Evolutionary conservation across 1,140 invertebrate genomes (phyloP).

Genomic region (Stegodyphus mimosarum): DNA sequence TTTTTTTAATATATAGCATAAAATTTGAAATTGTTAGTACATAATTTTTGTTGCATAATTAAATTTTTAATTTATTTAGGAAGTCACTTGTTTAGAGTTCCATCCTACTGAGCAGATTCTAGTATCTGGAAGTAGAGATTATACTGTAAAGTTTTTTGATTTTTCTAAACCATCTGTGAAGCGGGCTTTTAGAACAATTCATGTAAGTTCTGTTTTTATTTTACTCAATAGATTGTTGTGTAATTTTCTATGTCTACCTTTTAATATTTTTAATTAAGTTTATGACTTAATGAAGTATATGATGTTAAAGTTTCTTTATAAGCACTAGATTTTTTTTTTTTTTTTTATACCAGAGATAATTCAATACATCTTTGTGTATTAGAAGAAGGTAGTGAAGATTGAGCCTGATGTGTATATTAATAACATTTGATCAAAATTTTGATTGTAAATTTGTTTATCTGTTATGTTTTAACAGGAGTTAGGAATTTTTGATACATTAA

Average conservation of each 20-base stretch:
- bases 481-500: too few relatives aligned
- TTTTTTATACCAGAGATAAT: too few relatives aligned
- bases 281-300: neutral
- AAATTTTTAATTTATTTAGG: slow-evolving; percentile 68
- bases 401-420: too few relatives aligned
- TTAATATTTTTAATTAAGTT: neutral
- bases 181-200: slow-evolving; percentile 95
- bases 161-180: slow-evolving; percentile 98
- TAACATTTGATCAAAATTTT: too few relatives aligned
- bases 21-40: neutral
- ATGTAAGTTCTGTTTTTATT: slow-evolving; percentile 65
- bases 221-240: too few relatives aligned
- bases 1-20: neutral
- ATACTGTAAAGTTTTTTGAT: slow-evolving; percentile 95
- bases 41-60: neutral
- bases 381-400: too few relatives aligned
- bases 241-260: neutral
- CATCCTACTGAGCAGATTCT: slow-evolving; percentile 93
- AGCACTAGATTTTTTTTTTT: too few relatives aligned
- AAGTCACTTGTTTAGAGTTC: slow-evolving; percentile 96
- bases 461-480: too few relatives aligned
- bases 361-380: too few relatives aligned
- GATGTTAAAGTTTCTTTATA: too few relatives aligned
- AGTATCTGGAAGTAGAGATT: slow-evolving; percentile 92
- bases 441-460: too few relatives aligned